Percentiles rank a stretch among this genome's conserved stretches.
phyloP scores from a whole-genome alignment of 2,113 vertebrate genomes.

The Mormoops blainvillei region DNA sequence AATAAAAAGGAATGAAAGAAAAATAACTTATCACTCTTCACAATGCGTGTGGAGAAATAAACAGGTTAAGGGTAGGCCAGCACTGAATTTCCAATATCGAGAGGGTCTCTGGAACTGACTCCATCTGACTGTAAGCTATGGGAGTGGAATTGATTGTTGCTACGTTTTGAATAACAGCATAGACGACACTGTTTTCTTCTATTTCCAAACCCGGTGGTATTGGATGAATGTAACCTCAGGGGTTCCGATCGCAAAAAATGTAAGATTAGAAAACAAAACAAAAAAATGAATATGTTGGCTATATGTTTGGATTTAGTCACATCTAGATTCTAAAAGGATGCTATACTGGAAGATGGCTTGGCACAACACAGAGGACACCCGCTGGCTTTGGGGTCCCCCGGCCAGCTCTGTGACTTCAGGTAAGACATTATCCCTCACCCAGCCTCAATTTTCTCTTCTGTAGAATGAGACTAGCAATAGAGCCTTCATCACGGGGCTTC shows the following conservation, averaged over 20 bases:
- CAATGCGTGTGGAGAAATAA: background rate
- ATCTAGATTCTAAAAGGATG: background rate
- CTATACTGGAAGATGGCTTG: background rate
- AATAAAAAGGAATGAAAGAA: background rate
- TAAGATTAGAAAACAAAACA: background rate
- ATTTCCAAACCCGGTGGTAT: background rate
- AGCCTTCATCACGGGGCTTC: background rate
- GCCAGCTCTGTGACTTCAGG: background rate
- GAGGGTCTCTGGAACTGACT: background rate
- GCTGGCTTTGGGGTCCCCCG: background rate
- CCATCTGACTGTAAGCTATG: rapidly evolving
- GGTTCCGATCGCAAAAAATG: background rate
- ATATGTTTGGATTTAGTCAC: background rate
- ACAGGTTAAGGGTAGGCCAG: background rate
- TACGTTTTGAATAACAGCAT: background rate
- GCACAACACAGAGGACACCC: background rate
- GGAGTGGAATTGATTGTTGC: background rate
- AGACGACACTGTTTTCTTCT: background rate
- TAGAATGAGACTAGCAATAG: background rate
- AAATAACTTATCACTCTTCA: background rate
- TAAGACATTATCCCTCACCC: background rate
- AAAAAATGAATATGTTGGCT: background rate
- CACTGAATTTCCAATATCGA: background rate
- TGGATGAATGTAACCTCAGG: background rate
- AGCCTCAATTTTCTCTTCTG: background rate